Base-by-base conservation (phyloP, 2,888 invertebrate species). In the Mechanitis mazaeus region DNA sequence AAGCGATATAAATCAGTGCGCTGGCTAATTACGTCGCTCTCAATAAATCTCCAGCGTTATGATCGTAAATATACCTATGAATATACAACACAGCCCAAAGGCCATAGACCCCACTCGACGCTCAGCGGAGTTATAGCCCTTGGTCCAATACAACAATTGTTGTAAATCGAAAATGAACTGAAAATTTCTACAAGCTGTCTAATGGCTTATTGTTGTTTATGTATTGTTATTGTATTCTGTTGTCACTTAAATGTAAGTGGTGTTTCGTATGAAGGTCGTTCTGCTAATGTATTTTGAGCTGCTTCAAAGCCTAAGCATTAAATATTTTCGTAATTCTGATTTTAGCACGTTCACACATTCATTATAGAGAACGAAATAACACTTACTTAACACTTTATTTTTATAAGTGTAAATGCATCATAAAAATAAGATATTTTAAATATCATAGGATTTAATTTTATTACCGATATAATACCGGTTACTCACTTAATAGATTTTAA, bases 131-230 rank as follows among this genome's bases (percentile, higher is more conserved):
- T 85, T 86, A 86, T 84, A 75, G 80, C 81, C 79, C 77, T 78
- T 71, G 74, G 77, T 81, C 82, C 78, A 79, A 76, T 79, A 71
- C 69, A 72, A 78, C 89, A 84, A 87, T 87, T 84, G 83, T 77
- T 79, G 84, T 84, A 85, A 89, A 88, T 88, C 86, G 84, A 84
- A 88, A 89, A 89, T 86, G 84, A 85, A 85, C 86, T 86, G 89
- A 87, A 89, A 89, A 88, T 88, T 83, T 87, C 84, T 78, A 82
- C 86, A 82, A 84, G 78, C 82, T 85, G 83, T 87, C 88, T 89
- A 89, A 89, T 88, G 80, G 87, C 81, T 83, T 85, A 89, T 87
- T 89, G 87, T 88, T 88, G 84, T 84, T 71, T 74, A 70, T 72
- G 68, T 70, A 71, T 71, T 71, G 71, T 70, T 66, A 69, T 64